Evolutionary conservation across 1,140 invertebrate genomes (phyloP).

Genomic region (Drosophila nasuta): DNA sequence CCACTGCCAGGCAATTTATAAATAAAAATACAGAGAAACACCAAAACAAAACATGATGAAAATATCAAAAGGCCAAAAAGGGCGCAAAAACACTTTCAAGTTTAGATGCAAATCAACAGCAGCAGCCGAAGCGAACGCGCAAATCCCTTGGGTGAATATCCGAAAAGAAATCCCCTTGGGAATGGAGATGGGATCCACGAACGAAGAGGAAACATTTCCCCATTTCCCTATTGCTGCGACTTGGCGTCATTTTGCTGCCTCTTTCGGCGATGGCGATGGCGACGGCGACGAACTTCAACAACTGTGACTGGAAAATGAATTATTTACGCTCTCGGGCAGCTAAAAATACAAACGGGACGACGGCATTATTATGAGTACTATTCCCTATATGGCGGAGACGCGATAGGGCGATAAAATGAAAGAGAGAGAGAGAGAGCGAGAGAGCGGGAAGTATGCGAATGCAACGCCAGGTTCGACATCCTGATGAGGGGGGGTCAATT

Average conservation of each 20-base stretch:
- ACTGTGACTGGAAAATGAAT: constrained; percentile 83
- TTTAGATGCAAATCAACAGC: constrained; percentile 69
- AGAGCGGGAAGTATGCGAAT: constrained; percentile 24
- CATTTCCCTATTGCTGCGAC: constrained; percentile 21
- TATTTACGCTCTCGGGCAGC: constrained; percentile 71
- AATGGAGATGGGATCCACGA: constrained; percentile 17
- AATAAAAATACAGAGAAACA: constrained; percentile 11
- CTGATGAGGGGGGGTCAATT: constrained; percentile 44
- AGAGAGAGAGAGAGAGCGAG: too few species aligned
- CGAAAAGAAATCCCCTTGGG: constrained; percentile 28
- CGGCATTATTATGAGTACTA: constrained; percentile 31
- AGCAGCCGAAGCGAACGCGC: constrained; percentile 11
- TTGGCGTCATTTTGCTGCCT: constrained; percentile 38
- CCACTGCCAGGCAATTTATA: constrained; percentile 24
- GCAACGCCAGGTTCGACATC: constrained; percentile 41
- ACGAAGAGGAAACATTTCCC: constrained; percentile 21
- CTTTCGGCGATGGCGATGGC: constrained; percentile 25
- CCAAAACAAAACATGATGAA: constrained; percentile 12
- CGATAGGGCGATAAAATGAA: too few species aligned
- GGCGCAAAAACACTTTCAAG: constrained; percentile 67
- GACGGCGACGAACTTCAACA: constrained; percentile 69
- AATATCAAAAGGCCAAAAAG: constrained; percentile 61
- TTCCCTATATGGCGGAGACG: background rate
- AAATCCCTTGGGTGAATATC: constrained; percentile 56
- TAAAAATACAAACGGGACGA: constrained; percentile 65